Evolutionary conservation across 2,797 vertebrate genomes (phyloP).

Genomic region (Acanthornis magna): DNA sequence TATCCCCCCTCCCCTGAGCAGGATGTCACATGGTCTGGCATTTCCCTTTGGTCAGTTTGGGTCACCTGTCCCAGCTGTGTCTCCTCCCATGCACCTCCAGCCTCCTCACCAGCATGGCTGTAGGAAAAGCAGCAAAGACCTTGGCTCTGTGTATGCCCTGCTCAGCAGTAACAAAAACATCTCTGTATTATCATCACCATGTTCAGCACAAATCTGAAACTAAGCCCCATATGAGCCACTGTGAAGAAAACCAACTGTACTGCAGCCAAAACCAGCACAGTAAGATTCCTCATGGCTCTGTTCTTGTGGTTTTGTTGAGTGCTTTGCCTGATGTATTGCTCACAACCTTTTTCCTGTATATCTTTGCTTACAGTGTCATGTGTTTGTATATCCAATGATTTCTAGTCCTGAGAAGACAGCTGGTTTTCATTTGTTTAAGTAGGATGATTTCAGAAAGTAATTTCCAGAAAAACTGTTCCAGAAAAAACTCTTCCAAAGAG

Average conservation of each 20-base stretch:
- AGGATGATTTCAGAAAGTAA: not conserved
- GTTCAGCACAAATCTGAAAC: not conserved
- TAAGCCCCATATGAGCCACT: not conserved
- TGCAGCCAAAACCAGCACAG: not conserved
- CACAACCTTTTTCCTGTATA: not conserved
- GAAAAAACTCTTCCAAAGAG: not conserved
- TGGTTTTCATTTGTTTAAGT: not conserved
- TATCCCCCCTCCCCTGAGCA: rapidly evolving
- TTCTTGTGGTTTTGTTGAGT: not conserved
- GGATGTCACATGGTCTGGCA: too few species aligned
- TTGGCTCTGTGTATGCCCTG: not conserved
- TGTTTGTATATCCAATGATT: not conserved
- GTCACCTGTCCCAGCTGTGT: not conserved
- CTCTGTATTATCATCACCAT: not conserved
- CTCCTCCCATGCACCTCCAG: not conserved
- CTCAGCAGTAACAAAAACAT: not conserved
- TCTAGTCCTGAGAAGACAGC: not conserved
- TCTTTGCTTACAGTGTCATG: not conserved
- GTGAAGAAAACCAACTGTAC: not conserved
- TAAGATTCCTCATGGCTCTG: not conserved
- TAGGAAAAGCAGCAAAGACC: not conserved
- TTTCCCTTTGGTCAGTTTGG: not conserved
- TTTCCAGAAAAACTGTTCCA: not conserved
- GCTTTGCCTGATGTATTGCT: not conserved
- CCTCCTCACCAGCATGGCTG: not conserved